phyloP scores from a whole-genome alignment of 2,797 vertebrate genomes.

The Setipinna tenuifilis region DNA sequence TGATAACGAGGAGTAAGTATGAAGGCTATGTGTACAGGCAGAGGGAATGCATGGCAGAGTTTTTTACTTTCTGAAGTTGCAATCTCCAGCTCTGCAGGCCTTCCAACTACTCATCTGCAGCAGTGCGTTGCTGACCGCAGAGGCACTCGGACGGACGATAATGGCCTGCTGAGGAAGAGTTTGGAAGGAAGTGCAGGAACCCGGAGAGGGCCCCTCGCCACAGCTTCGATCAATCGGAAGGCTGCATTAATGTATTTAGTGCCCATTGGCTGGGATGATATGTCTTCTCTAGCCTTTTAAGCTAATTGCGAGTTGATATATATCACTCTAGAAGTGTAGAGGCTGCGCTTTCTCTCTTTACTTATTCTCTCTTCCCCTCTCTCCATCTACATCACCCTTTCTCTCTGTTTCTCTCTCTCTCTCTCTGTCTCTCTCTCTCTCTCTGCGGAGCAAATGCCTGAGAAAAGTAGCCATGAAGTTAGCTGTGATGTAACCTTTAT shows the following conservation, averaged over 20 bases:
- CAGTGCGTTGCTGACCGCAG: neutral
- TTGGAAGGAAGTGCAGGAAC: constrained; percentile 24
- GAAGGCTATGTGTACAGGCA: no score
- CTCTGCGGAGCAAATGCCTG: neutral
- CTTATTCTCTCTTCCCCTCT: neutral
- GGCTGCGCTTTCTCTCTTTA: constrained; percentile 53
- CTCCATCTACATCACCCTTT: neutral
- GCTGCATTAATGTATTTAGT: constrained; percentile 46
- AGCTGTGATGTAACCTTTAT: constrained; percentile 16
- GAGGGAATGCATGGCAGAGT: no score
- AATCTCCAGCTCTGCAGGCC: no score
- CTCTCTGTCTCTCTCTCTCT: no score
- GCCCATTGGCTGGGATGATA: constrained; percentile 54
- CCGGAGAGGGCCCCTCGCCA: constrained; percentile 18
- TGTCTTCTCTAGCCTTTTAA: constrained; percentile 68
- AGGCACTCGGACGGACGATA: neutral
- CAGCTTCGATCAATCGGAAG: constrained; percentile 40
- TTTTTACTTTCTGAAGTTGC: no score
- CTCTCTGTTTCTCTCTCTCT: neutral
- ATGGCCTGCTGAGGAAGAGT: neutral
- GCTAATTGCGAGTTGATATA: constrained; percentile 71
- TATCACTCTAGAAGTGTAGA: constrained; percentile 52
- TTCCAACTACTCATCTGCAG: neutral
- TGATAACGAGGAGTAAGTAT: no score
- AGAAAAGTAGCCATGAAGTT: neutral